Conservation (phyloP, 2,797 vertebrate species). For the Diplodus puntazzo region DNA sequence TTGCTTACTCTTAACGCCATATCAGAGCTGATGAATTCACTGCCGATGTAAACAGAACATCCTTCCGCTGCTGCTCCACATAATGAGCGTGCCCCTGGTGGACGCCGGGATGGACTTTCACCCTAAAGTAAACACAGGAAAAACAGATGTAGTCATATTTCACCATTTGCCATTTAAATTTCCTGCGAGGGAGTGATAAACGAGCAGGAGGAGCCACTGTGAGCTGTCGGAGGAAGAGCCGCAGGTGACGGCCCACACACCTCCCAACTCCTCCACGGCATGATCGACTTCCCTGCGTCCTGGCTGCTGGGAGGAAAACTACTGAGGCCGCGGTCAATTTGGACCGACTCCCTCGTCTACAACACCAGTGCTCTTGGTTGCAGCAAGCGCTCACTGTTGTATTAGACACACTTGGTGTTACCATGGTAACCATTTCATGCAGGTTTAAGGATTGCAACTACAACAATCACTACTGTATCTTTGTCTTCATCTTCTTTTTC, state of each 20-base stretch:
- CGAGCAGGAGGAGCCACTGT: not conserved
- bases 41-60: not conserved
- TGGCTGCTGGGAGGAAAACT: not conserved
- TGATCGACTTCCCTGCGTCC: not conserved
- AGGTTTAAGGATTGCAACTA: not conserved
- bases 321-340: no score
- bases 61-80: not conserved
- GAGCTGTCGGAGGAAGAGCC: not conserved
- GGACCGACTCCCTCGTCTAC: not conserved
- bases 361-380: not conserved
- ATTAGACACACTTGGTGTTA: not conserved
- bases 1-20: not conserved
- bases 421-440: not conserved
- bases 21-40: not conserved
- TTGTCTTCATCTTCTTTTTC: not conserved
- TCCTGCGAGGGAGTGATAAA: not conserved
- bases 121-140: not conserved
- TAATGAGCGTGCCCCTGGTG: not conserved
- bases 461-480: not conserved
- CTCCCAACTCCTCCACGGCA: not conserved
- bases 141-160: no score
- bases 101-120: not conserved
- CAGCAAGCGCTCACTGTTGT: no score
- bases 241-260: not conserved
- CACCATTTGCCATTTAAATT: not conserved